Conservation (phyloP, 2,113 vertebrate species). For the Sphyrna mokarran region DNA sequence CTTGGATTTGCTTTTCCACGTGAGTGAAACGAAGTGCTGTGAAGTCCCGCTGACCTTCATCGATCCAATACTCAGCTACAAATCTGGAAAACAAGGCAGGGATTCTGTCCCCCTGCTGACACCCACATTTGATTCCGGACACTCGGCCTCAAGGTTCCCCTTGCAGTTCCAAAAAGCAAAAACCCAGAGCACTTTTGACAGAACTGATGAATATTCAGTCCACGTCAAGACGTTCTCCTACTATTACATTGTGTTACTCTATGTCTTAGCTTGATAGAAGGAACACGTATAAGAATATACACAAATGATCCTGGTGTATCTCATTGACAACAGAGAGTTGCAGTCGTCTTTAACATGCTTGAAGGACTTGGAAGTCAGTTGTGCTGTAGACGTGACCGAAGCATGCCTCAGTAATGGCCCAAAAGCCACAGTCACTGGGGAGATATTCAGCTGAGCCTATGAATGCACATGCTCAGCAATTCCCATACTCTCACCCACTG, state of each 20-base stretch:
- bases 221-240: neutral
- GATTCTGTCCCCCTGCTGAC: neutral
- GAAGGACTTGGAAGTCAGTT: neutral
- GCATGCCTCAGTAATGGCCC: neutral
- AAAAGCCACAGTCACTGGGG: neutral
- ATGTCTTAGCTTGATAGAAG: neutral
- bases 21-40: neutral
- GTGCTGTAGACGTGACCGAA: neutral
- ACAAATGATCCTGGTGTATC: neutral
- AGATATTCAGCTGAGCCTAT: neutral
- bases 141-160: neutral
- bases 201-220: neutral
- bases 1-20: neutral
- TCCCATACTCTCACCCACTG: neutral
- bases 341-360: neutral
- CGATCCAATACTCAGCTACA: neutral
- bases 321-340: neutral
- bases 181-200: neutral
- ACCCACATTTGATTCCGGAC: neutral
- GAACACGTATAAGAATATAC: neutral
- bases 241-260: neutral
- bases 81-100: neutral
- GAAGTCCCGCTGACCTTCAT: neutral
- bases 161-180: neutral
- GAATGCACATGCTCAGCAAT: neutral